Conservation (phyloP, 2,888 invertebrate genomes). For the Cheilosia grossa region DNA sequence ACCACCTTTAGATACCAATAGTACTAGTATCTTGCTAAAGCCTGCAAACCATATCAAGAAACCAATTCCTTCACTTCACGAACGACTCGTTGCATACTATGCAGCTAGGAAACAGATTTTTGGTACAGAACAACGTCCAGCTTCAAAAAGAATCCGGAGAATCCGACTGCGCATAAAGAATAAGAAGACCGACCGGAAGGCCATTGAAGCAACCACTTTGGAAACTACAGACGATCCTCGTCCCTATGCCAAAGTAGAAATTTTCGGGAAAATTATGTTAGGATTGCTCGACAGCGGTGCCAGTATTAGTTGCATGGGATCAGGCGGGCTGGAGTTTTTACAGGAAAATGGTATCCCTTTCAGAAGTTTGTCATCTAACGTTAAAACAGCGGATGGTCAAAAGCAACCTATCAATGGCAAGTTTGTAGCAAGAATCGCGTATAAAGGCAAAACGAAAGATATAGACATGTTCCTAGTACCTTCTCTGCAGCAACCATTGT, state of each 20-base stretch:
- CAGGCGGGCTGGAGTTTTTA: not conserved
- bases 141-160: not conserved
- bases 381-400: not conserved
- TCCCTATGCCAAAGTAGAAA: not conserved
- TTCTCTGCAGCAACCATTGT: not conserved
- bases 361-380: not conserved
- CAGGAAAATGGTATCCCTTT: not conserved
- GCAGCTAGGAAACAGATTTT: not conserved
- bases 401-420: not conserved
- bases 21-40: too few species aligned
- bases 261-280: not conserved
- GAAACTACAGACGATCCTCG: not conserved
- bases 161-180: not conserved
- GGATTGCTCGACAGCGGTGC: conserved; percentile 1
- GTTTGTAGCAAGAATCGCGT: not conserved
- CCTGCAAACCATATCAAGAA: too few species aligned
- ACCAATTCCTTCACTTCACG: too few species aligned
- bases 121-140: not conserved
- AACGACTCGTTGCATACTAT: too few species aligned
- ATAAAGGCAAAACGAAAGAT: not conserved
- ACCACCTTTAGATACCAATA: not conserved
- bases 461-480: not conserved
- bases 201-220: not conserved
- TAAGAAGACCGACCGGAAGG: not conserved
- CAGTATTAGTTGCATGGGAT: not conserved